Base-by-base conservation (phyloP, 2,113 vertebrate species). In the Ovis aries region DNA sequence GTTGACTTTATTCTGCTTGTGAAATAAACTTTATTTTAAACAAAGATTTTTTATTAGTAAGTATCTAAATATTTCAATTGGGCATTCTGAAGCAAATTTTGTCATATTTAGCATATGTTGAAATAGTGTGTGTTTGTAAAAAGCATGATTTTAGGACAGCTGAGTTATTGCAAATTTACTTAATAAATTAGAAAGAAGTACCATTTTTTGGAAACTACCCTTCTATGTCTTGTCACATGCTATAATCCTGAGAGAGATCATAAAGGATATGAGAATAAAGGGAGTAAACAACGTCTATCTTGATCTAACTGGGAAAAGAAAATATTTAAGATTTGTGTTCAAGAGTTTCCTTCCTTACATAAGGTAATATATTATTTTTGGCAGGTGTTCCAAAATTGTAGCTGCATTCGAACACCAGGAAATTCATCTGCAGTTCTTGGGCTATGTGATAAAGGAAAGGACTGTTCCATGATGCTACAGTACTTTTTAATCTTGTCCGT, bases 301-400 rank as follows among this genome's bases (percentile, higher is more conserved):
- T 91, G 25, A 60, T 60, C 25, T 36, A 81, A 17, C 2, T 81
- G 21, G 13, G 8, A 48, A 29, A 25, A 88, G 17, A 88, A 84
- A 88, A 91, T 25, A 85, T 25, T 88, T 89, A n/a, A 86, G 45
- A 71, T 93, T 81, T 92, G 8, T 23, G 3, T 62, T 95, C 31
- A 77, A 82, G 10, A 25, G 19, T 62, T 19, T 89, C 62, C 31
- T 86, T 89, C 17, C 52, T 96, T 59, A 67, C 83, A 77, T 25
- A 90, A 25, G 19, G n/a, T 91, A 43, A 67, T 48, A 3, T 74
- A 15, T 95, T 86, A 29, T 98, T 91, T 98, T 98, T 93, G 55
- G 64, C 97, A 99, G 99, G 98, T 98, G 17, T 99, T 99, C 94
- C 97, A 98, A 84, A 98, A 99, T 60, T 99, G 99, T 40, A 98